Evolutionary conservation across 2,888 invertebrate genomes (phyloP), one percentile per base, ranked within the genome.

Genomic region (Brachyopa scutellaris): DNA sequence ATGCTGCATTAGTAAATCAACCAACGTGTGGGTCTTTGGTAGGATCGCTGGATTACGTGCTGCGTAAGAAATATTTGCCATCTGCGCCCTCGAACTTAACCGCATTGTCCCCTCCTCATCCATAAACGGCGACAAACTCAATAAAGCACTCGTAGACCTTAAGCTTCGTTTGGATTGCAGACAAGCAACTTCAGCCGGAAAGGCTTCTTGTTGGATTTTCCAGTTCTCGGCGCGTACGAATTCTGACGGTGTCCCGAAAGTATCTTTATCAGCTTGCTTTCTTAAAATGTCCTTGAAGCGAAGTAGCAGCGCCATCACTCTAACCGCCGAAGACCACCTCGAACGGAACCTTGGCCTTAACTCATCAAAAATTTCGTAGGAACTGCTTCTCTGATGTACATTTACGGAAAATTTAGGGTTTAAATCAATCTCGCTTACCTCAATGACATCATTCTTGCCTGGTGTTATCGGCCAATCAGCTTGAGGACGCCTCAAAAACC

Each of bases 151-250:
- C 2, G 31, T 31, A 0, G 13, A 5, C 0, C 11, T 13, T 29
- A 66, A 11, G 7, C 17, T 0, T 8, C 15, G 21, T 9, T 9
- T 29, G 9, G 38, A 9, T 19, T 31, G 13, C n/a, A 66, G 23
- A 7, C 26, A 29, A 40, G 19, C 9, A 4, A 29, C 11, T 8
- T 67, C 53, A 19, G 17, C 31, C 6, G 23, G 42, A 31, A 67
- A 67, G 5, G 7, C 40, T 1, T 67, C 53, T 19, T 51, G 26
- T 40, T 66, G 66, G 13, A 67, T 42, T 19, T 53, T 67, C 15
- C 38, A 64, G n/a, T 38, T 11, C n/a, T 49, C 17, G 5, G 36
- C 15, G 11, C 9, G 15, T 5, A 15, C 0, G 40, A 49, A 29
- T 8, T 33, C 38, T 15, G 23, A 6, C 3, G 42, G 66, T 9